Base-by-base conservation (phyloP, 1,140 invertebrate genomes). In the Trachelipus rathkii region DNA sequence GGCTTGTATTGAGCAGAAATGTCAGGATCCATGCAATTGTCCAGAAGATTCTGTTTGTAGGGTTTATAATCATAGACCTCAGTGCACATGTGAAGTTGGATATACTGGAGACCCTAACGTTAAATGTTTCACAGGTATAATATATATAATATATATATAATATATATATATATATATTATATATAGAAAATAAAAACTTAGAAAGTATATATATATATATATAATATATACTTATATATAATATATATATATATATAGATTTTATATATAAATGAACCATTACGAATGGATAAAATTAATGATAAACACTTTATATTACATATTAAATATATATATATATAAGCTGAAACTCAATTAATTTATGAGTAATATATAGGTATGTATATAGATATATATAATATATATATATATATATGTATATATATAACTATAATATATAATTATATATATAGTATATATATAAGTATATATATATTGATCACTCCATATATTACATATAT, bases 1-100 rank as follows among this genome's bases (percentile, higher is more conserved):
- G 70, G 89, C 93, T 0, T 96, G 94, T 82, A 89, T 94, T 45
- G 92, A 94, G 81, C 87, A 93, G 82, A 89, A 92, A 88, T 69
- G 84, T 83, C n/a, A 79, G 81, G 68, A 94, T 79, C 93, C 93
- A 1, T 95, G 94, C 82, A 91, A 92, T 83, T 92, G 85, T 79
- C 85, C 84, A 3, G 73, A 80, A 13, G 94, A 95, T 84, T 93
- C 94, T 0, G 91, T 94, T 79, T 96, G 95, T 83, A 88, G 91
- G 13, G 90, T 94, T 7, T 86, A 92, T 5, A 89, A 92, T 77
- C 88, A 92, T 81, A 86, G 88, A 79, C 90, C 93, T 0, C 89
- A 92, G 79, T 85, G 84, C 85, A 71, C 90, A 72, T 96, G 94
- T 85, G 91, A 92, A 68, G 90, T 92, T 33, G 92, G 92, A 15